These are phyloP conservation scores for Diplazon laetatorius DNA, from an alignment of 2,888 invertebrate genomes.

Conservation along the genomic window DNA sequence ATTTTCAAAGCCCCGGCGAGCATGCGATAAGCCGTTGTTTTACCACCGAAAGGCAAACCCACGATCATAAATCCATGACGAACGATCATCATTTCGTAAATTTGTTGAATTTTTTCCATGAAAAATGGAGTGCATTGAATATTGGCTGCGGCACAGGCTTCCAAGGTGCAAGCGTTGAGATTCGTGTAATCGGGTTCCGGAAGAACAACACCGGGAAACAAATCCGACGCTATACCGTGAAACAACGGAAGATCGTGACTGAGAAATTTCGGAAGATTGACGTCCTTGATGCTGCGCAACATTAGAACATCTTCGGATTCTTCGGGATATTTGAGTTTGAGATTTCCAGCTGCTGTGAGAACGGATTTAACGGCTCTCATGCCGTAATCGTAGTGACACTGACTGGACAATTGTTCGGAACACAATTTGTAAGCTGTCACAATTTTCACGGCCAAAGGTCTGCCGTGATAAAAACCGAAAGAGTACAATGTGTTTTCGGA, in stretches of 20 bases:
- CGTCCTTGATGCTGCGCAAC: conserved; percentile 95
- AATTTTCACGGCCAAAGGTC: conserved; percentile 95
- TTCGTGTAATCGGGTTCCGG: conserved; percentile 91
- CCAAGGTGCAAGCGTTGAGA: conserved; percentile 86
- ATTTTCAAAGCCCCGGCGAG: conserved; percentile 91
- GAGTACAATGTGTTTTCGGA: conserved; percentile 97
- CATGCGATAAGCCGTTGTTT: conserved; percentile 92
- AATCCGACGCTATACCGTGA: conserved; percentile 95
- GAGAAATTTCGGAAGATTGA: conserved; percentile 96
- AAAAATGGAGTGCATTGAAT: conserved; percentile 94
- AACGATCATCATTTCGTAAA: conserved; percentile 98
- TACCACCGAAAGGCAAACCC: conserved; percentile 95
- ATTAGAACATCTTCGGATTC: conserved; percentile 94
- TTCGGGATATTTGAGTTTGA: conserved; percentile 94
- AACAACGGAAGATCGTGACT: conserved; percentile 95
- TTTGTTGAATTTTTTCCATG: conserved; percentile 93
- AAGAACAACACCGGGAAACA: conserved; percentile 93
- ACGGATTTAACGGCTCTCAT: conserved; percentile 98
- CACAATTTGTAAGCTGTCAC: conserved; percentile 96
- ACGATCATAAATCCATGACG: conserved; percentile 97
- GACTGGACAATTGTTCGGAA: conserved; percentile 96
- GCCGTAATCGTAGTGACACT: conserved; percentile 97
- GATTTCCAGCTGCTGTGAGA: conserved; percentile 93
- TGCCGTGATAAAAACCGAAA: conserved; percentile 94
- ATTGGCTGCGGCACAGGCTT: conserved; percentile 88